Base-by-base conservation (phyloP, 2,888 invertebrate genomes). In the Stenodema calcarata region DNA sequence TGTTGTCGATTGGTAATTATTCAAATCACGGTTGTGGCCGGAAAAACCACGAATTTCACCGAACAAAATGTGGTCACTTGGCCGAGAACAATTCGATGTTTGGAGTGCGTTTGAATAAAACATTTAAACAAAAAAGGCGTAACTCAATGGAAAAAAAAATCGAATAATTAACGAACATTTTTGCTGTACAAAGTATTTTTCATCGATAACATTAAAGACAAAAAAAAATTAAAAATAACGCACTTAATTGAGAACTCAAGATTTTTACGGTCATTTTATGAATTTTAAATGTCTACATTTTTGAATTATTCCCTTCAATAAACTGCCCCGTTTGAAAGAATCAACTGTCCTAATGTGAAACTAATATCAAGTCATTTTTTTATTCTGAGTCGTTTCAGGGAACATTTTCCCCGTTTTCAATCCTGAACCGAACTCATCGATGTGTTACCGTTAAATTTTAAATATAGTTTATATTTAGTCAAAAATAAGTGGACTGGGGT, bases 361-460 rank as follows among this genome's bases (percentile, higher is more conserved):
- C 23, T 27, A 62, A 9, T 62, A 62, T 62, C 62, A 62, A 62
- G 62, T 62, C 62, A 62, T 62, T 62, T 35, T 62, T 62, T 27
- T 23, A 62, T 62, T 62, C 27, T 11, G 62, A 62, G 62, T 62
- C 62, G 62, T 62, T 62, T 62, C 62, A 62, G 62, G 62, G 9
- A 27, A 23, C 62, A 62, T 23, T 62, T 62, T 12, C 62, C 62
- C 23, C 23, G 23, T 62, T 62, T 50, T 50, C 50, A 23, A 62
- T 62, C 62, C 62, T 62, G 62, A 62, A 11, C 23, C 62, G 62
- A 23, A 30, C 73, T 75, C 35, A 35, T 44, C 42, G n/a, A 78
- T 44, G 78, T 78, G 80, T 80, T 80, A 80, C 80, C 80, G 80
- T 80, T 80, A 80, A 54, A 78, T 78, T 78, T 78, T 78, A 80